A percentile compares a stretch with the other conserved stretches of the same genome.
These are phyloP conservation scores for Tipula vernalis DNA, from an alignment of 2,888 invertebrate species.

Conservation along the genomic window DNA sequence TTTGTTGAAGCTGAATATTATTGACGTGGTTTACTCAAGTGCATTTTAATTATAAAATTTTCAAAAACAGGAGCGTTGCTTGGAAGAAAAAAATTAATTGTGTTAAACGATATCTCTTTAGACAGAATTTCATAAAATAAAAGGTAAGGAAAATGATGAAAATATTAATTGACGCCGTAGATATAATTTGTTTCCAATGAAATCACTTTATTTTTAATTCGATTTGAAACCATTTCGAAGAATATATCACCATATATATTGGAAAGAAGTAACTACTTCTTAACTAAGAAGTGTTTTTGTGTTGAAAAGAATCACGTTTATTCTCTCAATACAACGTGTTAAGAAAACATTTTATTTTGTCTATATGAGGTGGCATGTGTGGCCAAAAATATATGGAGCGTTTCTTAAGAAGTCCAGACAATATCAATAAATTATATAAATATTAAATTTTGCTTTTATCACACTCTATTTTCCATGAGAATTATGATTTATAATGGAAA, in stretches of 20 bases:
- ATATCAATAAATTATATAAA: not conserved
- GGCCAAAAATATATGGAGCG: not conserved
- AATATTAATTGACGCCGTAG: not conserved
- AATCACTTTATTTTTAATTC: not conserved
- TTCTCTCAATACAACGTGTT: not conserved
- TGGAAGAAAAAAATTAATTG: no score
- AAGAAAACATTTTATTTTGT: not conserved
- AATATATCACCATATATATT: not conserved
- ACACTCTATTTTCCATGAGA: not conserved
- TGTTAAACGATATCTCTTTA: no score
- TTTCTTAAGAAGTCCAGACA: not conserved
- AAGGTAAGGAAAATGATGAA: not conserved
- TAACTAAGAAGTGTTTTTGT: not conserved
- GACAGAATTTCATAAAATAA: no score
- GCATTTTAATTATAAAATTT: not conserved
- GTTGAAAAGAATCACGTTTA: not conserved
- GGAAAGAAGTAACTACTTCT: not conserved
- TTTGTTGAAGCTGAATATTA: not conserved
- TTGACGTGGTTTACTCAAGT: not conserved
- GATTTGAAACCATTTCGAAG: not conserved
- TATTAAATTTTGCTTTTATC: not conserved
- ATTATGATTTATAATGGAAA: not conserved
- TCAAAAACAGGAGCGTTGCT: not conserved
- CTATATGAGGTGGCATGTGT: not conserved
- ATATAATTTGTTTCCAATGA: not conserved